Evolutionary conservation across 2,888 invertebrate genomes (phyloP), one percentile per base, ranked within the genome.

Genomic region (Drosophila mayaguana): DNA sequence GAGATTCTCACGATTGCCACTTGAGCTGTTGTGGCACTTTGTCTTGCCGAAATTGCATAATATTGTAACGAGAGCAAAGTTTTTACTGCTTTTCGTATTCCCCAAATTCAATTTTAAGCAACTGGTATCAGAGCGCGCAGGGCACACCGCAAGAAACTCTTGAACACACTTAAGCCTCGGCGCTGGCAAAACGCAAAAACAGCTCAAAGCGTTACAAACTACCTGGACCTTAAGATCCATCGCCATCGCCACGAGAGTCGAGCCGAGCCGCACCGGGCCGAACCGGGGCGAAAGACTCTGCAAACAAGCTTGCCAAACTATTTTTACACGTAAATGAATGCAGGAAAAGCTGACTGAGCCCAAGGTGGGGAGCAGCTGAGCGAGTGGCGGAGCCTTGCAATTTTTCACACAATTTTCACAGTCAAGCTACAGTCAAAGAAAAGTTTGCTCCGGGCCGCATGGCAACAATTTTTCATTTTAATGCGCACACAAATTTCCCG

Each of bases 401-500:
- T 77, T 75, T 77, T 75, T 75, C 77, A 79, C 79, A 77, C 75
- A 77, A 78, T 80, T 78, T 75, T 76, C 60, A 34, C 48, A 68
- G 61, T 40, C 65, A 61, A 72, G 46, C 78, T 48, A 66, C 45
- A 75, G 63, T 64, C 54, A 68, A 69, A 69, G 66, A 54, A 73
- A 77, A 79, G 51, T 81, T 76, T 60, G 69, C 65, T 36, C 68
- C 53, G 32, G 64, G 75, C 76, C 74, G 72, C 84, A 69, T 60
- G 66, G 87, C 89, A 83, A 81, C 83, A 89, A 90, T 90, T 91
- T 90, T 88, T 90, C 88, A 91, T 90, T 86, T 86, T 91, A 90
- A 90, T 90, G 89, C 81, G 86, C 88, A 79, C 84, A 89, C 91
- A 84, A 89, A 90, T 90, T 88, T 79, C 42, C 75, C 71, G 65